These are phyloP conservation scores for Congeria kusceri DNA, from an alignment of 2,888 invertebrate species.

Conservation along the genomic window DNA sequence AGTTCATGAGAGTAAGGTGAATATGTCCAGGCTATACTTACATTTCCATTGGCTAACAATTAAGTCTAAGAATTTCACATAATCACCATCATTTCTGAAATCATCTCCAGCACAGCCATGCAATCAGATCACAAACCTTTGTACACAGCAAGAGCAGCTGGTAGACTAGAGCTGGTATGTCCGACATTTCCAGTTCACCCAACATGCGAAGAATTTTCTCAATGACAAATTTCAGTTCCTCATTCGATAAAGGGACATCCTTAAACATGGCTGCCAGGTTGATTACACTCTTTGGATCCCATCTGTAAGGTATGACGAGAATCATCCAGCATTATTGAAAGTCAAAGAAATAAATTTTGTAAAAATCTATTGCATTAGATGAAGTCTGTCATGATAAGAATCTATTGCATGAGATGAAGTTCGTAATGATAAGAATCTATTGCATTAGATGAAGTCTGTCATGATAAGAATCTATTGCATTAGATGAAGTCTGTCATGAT, in stretches of 20 bases:
- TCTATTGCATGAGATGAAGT: too few relatives aligned
- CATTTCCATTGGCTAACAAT: too few relatives aligned
- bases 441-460: too few relatives aligned
- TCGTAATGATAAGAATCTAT: too few relatives aligned
- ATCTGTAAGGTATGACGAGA: slow-evolving; percentile 67
- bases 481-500: too few relatives aligned
- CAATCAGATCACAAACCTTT: slow-evolving; percentile 75
- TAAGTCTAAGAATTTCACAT: too few relatives aligned
- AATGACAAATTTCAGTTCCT: slow-evolving; percentile 83
- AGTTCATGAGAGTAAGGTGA: too few relatives aligned
- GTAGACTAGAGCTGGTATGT: slow-evolving; percentile 84
- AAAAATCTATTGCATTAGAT: too few relatives aligned
- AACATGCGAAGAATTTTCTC: slow-evolving; percentile 83
- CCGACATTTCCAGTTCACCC: slow-evolving; percentile 79
- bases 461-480: too few relatives aligned
- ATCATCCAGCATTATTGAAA: background rate
- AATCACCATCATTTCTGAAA: too few relatives aligned
- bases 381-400: too few relatives aligned
- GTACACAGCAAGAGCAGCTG: slow-evolving; percentile 83
- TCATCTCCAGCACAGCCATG: background rate
- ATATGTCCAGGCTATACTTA: too few relatives aligned
- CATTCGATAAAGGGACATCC: slow-evolving; percentile 81
- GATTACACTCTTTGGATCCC: slow-evolving; percentile 79
- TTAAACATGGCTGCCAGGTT: slow-evolving; percentile 83
- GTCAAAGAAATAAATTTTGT: background rate